Conservation (phyloP, 2,888 invertebrate genomes). For the Melinaea menophilus region DNA sequence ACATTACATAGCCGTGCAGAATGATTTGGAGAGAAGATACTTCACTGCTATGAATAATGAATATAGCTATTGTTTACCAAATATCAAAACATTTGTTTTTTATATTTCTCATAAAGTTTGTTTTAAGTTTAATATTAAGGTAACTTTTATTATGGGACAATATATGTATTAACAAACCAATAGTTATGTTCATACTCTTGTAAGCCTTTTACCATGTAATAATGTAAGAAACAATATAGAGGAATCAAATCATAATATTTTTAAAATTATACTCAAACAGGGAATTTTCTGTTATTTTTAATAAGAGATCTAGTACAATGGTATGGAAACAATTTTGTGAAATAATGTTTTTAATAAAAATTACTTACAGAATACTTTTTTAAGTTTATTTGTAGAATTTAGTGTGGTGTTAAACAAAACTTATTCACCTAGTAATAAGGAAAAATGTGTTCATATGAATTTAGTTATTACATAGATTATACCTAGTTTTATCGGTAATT, state of each 20-base stretch:
- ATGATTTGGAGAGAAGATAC: neutral
- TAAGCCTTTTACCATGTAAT: no score
- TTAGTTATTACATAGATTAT: slow-evolving; percentile 67
- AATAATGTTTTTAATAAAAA: slow-evolving; percentile 5
- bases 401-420: slow-evolving; percentile 55
- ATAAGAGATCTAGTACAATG: slow-evolving; percentile 16
- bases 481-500: slow-evolving; percentile 49
- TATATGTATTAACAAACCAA: no score
- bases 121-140: no score
- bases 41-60: neutral
- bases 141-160: no score
- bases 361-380: slow-evolving; percentile 21
- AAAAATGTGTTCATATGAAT: slow-evolving; percentile 77
- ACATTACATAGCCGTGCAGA: neutral
- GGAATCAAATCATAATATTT: no score
- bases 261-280: no score
- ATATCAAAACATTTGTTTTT: neutral
- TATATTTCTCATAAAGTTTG: neutral
- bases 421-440: slow-evolving; percentile 67
- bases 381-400: slow-evolving; percentile 48
- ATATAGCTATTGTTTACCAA: slow-evolving; percentile 4
- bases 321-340: slow-evolving; percentile 12
- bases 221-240: no score
- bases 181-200: no score
- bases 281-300: no score